Base-by-base conservation (phyloP, 2,888 invertebrate species). In the Rhabditoides inermis region DNA sequence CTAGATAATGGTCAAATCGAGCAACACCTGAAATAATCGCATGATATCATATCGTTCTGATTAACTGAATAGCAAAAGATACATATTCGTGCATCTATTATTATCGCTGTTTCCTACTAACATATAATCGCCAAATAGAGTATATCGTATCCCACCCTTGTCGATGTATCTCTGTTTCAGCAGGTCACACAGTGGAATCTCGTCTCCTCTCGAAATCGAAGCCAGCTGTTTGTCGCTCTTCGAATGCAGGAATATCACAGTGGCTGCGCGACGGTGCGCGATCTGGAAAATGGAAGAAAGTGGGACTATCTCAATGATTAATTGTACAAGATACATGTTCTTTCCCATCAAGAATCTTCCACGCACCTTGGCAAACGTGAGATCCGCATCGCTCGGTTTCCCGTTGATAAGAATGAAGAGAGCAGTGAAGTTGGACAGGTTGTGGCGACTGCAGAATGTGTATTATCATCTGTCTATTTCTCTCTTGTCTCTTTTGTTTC, bases 101-200 rank as follows among this genome's bases (percentile, higher is more conserved):
- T 22, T 22, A 27, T 23, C 27, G 32, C 27, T 49, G 15, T 32
- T 10, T 15, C 40, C 20, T 39, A 18, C 6, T 39, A 20, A 39
- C 10, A 20, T 10, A 39, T 10, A 20, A 20, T 40, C 37, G 5
- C n/a, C 22, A 22, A 37, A 35, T 32, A 46, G 15, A 32, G 6
- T 30, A n/a, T 10, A 10, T n/a, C 6, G 27, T n/a, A 23, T 23
- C 45, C 1, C 15, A 61, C 61, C 59, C 47, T 67, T 67, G 37
- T 67, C 64, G 28, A 67, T 61, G 36, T 60, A 65, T 41, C 60
- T 23, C 32, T 67, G 64, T 44, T 67, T 67, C 20, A 67, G 51
- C n/a, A 65, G 25, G 32, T 67, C 67, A 44, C 63, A 63, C n/a
- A 67, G 61, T 3, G 67, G 67, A 35, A 65, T 67, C 54, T 67